Conservation (phyloP, 2,888 invertebrate genomes). For the Platycnemis pennipes region DNA sequence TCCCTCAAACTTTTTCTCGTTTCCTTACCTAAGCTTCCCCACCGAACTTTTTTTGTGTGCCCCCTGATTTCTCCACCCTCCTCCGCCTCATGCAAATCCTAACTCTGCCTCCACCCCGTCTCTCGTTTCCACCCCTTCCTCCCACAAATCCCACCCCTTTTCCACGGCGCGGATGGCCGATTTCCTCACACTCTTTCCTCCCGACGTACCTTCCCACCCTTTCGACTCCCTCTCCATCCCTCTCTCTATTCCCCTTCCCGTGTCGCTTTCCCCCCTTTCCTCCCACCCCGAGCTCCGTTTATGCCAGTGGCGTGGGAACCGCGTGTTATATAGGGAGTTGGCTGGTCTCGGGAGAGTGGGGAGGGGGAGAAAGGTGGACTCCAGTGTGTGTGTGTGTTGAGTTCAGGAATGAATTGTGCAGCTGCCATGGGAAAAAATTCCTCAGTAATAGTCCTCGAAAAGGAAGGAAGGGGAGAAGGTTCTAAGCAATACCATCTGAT, state of each 20-base stretch:
- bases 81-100: not conserved
- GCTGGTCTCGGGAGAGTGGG: not conserved
- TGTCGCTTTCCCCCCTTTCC: not conserved
- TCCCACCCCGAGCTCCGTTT: not conserved
- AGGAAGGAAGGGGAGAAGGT: not conserved
- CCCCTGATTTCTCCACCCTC: not conserved
- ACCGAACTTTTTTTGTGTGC: not conserved
- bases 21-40: not conserved
- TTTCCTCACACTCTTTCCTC: not conserved
- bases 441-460: conserved; percentile 39
- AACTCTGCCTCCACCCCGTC: not conserved
- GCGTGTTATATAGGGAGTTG: conserved; percentile 37
- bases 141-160: not conserved
- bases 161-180: not conserved
- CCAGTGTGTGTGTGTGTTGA: not conserved
- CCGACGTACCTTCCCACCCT: not conserved
- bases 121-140: not conserved
- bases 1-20: not conserved
- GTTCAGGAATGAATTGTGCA: conserved; percentile 45
- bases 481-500: conserved; percentile 52
- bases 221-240: not conserved
- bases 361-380: not conserved
- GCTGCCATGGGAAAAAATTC: conserved; percentile 46
- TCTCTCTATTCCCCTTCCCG: no score
- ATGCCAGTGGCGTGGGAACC: conserved; percentile 54